Percentiles rank a stretch among this genome's conserved stretches.
phyloP scores from a whole-genome alignment of 2,797 vertebrate genomes.

The Coracias cyanogaster region DNA sequence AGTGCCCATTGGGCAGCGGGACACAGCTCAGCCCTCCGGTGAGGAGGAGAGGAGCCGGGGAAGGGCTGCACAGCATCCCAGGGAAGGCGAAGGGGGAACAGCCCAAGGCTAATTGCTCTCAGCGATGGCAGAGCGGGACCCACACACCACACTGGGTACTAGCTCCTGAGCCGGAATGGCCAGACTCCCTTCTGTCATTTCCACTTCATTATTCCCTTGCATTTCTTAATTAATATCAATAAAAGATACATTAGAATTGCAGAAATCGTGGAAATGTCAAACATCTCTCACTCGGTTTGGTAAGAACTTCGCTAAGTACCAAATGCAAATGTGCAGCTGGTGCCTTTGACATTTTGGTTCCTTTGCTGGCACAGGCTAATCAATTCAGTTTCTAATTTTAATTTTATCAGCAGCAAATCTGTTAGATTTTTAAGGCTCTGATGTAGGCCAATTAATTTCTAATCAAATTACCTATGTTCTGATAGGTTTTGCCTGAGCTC shows the following conservation, averaged over 20 bases:
- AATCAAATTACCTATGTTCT: constrained; percentile 47
- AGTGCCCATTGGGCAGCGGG: too few species aligned
- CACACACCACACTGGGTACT: rapidly evolving
- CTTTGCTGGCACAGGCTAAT: constrained; percentile 64
- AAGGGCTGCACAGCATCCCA: background rate
- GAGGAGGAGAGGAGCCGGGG: background rate
- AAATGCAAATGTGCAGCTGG: constrained; percentile 73
- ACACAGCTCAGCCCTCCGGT: too few species aligned
- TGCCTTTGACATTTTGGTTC: constrained; percentile 70
- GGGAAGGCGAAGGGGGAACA: background rate
- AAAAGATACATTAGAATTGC: constrained; percentile 55
- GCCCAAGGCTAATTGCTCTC: rapidly evolving
- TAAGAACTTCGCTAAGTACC: constrained; percentile 66
- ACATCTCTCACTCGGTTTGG: constrained; percentile 50
- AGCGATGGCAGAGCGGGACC: rapidly evolving
- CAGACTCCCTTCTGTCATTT: background rate
- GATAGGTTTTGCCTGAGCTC: background rate
- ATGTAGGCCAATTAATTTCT: constrained; percentile 55
- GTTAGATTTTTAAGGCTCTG: constrained; percentile 47
- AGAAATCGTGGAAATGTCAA: constrained; percentile 73
- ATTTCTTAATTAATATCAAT: constrained; percentile 37
- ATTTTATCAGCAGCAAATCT: constrained; percentile 67
- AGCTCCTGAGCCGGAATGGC: background rate
- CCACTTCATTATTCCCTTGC: background rate
- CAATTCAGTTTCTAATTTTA: constrained; percentile 68